Conservation (phyloP, 2,113 vertebrate genomes). For the Reinhardtius hippoglossoides region DNA sequence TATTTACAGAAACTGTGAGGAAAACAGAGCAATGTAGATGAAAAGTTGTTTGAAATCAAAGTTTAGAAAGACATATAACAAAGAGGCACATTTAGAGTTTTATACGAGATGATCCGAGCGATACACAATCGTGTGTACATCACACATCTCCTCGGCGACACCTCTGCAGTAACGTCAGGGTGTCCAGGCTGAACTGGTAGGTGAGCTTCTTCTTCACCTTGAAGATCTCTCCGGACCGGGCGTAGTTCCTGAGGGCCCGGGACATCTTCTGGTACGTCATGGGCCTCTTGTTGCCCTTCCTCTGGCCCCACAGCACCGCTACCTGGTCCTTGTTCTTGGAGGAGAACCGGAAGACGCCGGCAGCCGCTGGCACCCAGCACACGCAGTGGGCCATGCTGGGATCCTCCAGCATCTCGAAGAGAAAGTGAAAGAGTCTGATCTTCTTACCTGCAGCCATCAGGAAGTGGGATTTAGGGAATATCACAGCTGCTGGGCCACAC, state of each 20-base stretch:
- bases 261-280: slow-evolving; percentile 89
- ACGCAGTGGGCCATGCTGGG: slow-evolving; percentile 83
- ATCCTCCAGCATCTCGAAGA: slow-evolving; percentile 86
- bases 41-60: neutral
- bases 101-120: neutral
- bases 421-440: slow-evolving; percentile 84
- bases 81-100: slow-evolving; percentile 11
- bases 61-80: neutral
- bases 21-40: neutral
- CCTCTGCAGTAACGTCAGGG: slow-evolving; percentile 69
- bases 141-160: slow-evolving; percentile 25
- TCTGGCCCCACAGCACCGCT: slow-evolving; percentile 82
- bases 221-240: slow-evolving; percentile 83
- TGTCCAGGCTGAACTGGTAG: slow-evolving; percentile 80
- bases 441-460: slow-evolving; percentile 74
- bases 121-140: neutral
- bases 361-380: slow-evolving; percentile 79
- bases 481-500: slow-evolving; percentile 17
- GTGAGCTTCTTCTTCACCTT: slow-evolving; percentile 87
- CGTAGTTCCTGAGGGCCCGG: slow-evolving; percentile 84
- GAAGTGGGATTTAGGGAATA: neutral
- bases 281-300: slow-evolving; percentile 84
- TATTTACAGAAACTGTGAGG: no score
- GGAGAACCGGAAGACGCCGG: slow-evolving; percentile 84
- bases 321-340: slow-evolving; percentile 83